These are phyloP conservation scores for Halichondria panicea DNA, from an alignment of 37 sponge, comb jelly and placozoan genomes.

Conservation along the genomic window DNA sequence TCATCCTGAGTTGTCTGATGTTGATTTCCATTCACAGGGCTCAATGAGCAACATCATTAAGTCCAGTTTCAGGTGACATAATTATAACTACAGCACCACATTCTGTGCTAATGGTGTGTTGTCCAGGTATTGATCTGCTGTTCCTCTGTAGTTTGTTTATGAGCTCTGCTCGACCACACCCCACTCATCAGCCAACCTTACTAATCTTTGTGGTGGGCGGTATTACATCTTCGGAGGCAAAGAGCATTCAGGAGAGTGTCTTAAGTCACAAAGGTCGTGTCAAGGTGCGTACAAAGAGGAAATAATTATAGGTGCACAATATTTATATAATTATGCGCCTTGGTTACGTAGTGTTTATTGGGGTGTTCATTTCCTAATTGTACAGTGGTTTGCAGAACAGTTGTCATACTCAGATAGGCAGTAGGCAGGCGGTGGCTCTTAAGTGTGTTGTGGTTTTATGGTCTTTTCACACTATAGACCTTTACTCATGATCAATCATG, in stretches of 20 bases:
- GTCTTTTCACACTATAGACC: too few species aligned
- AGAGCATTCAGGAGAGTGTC: conserved; percentile 29
- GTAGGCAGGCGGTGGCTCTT: too few species aligned
- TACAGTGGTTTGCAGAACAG: too few species aligned
- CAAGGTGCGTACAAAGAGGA: conserved; percentile 15
- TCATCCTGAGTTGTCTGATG: conserved; percentile 50
- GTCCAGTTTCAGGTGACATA: conserved; percentile 60
- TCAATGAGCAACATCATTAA: conserved; percentile 36
- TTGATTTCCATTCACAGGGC: conserved; percentile 61
- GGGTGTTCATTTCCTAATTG: too few species aligned
- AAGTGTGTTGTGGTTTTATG: too few species aligned
- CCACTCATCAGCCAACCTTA: conserved; percentile 46
- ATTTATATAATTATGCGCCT: too few species aligned
- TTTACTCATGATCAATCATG: too few species aligned
- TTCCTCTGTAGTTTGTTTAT: conserved; percentile 63
- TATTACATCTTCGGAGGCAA: conserved; percentile 44
- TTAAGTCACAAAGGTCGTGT: conserved; percentile 8
- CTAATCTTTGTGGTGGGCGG: conserved; percentile 76
- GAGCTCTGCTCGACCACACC: conserved; percentile 62
- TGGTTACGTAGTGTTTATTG: too few species aligned
- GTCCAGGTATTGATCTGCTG: not conserved
- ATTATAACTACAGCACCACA: not conserved
- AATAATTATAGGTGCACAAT: not conserved
- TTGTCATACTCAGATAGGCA: too few species aligned
- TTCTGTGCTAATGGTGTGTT: not conserved